Evolutionary conservation across 2,888 invertebrate species (phyloP), one percentile per base, ranked within the genome.

Genomic region (Ophion ellenae): DNA sequence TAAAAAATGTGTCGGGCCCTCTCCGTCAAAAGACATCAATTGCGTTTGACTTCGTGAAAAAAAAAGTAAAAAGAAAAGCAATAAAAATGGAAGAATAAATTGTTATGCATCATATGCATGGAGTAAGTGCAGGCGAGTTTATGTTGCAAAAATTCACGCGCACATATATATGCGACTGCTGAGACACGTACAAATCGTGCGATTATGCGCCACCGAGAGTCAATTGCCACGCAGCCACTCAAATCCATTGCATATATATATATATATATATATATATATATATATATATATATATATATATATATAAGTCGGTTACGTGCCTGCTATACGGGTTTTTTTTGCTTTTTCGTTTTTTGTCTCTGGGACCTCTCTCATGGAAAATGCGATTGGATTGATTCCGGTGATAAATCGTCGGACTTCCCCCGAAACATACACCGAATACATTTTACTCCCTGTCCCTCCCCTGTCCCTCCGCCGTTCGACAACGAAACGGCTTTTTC

Each of bases 321-420:
- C 81, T 83, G 67, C 81, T 66, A 83, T 66, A 73, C 76, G 63
- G 84, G 84, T 32, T 57, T 71, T 66, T 76, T 53, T 14, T 14
- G 14, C 14, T 53, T 53, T 53, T 53, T 53, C 53, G 53, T 74
- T 83, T 64, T 67, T 76, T 73, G 63, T 32, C 74, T 77, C 83
- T 59, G 40, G 45, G 83, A 81, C 66, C 28, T 74, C 63, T 74
- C 63, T 87, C 86, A 81, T 83, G 84, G 88, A 87, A 89, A 90
- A 91, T 90, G 89, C 87, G 90, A 92, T 91, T 90, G 90, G 90
- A 92, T 92, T 91, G 92, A 92, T 92, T 89, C 86, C 84, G 86
- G 90, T 90, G 89, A 92, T 90, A 90, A 91, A 91, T 92, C 86
- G 87, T 86, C 71, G 74, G 53, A 53, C 76, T 83, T 63, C 82